These are phyloP conservation scores for Orthosia cruda DNA, from an alignment of 2,888 invertebrate genomes.

Conservation along the genomic window DNA sequence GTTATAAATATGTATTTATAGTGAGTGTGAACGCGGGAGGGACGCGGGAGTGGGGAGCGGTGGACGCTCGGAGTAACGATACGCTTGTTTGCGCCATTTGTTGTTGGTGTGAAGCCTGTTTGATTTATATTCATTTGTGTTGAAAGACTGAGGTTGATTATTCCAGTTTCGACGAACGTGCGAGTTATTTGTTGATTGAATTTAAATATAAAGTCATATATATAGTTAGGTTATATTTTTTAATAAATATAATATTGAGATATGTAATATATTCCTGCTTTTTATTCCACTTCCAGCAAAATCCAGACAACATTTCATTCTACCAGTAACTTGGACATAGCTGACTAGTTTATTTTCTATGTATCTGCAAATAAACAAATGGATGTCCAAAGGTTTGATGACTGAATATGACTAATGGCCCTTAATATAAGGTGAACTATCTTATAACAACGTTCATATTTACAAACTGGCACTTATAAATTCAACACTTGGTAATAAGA, in stretches of 20 bases:
- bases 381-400: conserved; percentile 1
- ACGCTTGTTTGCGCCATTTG: conserved; percentile 81
- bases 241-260: conserved; percentile 92
- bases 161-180: conserved; percentile 91
- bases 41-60: conserved; percentile 48
- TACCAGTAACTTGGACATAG: conserved; percentile 6
- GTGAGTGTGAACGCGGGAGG: conserved; percentile 64
- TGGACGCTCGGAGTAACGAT: conserved; percentile 67
- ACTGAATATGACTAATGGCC: conserved; percentile 29
- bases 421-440: conserved; percentile 65
- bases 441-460: conserved; percentile 36
- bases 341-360: conserved; percentile 72
- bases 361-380: conserved; percentile 6
- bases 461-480: conserved; percentile 63
- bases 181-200: conserved; percentile 92
- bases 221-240: conserved; percentile 92
- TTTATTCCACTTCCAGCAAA: conserved; percentile 65
- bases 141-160: conserved; percentile 91
- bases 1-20: conserved; percentile 86
- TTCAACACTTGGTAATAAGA: conserved; percentile 19
- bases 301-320: conserved; percentile 1
- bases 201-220: conserved; percentile 92
- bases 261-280: conserved; percentile 88
- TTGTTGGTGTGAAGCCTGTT: conserved; percentile 83
- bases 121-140: conserved; percentile 88